Percentiles rank a stretch among this genome's conserved stretches.
phyloP scores from a whole-genome alignment of 35 echinoderm and acorn worm species.

The Ophiothrix spiculata region DNA sequence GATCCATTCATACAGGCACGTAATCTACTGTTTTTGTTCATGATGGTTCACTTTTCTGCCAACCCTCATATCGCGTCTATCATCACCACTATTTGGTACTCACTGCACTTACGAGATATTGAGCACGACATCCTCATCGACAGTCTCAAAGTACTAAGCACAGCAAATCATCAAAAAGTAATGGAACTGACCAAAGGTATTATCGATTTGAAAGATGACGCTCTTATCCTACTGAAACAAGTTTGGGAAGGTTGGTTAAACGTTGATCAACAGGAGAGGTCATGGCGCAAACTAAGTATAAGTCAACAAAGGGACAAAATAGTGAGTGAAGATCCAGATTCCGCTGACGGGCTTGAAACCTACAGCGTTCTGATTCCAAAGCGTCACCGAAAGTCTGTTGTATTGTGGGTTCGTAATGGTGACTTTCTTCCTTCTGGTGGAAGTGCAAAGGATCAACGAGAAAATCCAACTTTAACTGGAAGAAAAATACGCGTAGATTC shows the following conservation, averaged over 20 bases:
- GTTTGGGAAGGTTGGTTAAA: slow-evolving; percentile 47
- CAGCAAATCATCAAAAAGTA: neutral
- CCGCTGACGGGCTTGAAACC: neutral
- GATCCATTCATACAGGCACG: slow-evolving; percentile 57
- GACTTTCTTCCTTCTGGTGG: neutral
- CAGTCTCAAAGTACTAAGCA: slow-evolving; percentile 4
- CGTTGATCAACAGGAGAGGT: neutral
- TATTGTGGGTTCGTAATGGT: slow-evolving; percentile 15
- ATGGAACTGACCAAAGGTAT: slow-evolving; percentile 16
- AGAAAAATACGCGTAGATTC: neutral
- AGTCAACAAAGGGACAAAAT: slow-evolving; percentile 2
- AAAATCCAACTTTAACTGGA: slow-evolving; percentile 52
- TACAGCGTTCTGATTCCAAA: neutral
- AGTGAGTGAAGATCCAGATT: neutral
- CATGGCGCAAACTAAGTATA: neutral
- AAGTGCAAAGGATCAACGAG: neutral
- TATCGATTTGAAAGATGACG: neutral
- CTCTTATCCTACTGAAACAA: neutral
- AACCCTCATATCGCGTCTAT: neutral
- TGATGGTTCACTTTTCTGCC: neutral
- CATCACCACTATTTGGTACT: slow-evolving; percentile 49
- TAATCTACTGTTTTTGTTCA: slow-evolving; percentile 43
- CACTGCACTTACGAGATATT: slow-evolving; percentile 8
- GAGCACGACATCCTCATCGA: slow-evolving; percentile 32
- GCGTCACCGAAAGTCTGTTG: neutral